Conservation (phyloP, 2,113 vertebrate genomes). For the Ictalurus punctatus region DNA sequence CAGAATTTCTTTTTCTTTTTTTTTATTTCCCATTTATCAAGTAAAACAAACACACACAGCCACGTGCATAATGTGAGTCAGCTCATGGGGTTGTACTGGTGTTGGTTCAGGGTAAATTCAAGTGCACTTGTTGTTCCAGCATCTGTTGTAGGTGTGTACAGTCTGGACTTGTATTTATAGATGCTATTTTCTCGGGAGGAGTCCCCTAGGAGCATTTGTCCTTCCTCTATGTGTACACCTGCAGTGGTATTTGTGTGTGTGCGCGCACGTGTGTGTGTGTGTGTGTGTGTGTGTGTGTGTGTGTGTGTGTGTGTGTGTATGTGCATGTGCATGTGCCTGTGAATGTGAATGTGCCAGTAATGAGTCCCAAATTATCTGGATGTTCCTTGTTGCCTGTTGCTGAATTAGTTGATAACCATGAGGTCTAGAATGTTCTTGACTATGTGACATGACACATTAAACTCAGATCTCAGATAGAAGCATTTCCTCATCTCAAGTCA, state of each 20-base stretch:
- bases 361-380: background rate
- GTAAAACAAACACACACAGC: constrained; percentile 14
- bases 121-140: background rate
- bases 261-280: constrained; percentile 2
- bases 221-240: constrained; percentile 60
- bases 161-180: constrained; percentile 63
- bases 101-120: background rate
- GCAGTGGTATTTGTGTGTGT: constrained; percentile 34
- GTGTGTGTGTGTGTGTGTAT: background rate
- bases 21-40: background rate
- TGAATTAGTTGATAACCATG: background rate
- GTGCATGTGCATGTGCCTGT: background rate
- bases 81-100: background rate
- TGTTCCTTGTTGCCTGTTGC: constrained; percentile 1
- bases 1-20: background rate
- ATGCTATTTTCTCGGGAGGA: constrained; percentile 57
- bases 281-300: background rate
- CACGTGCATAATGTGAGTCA: background rate
- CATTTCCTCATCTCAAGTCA: background rate
- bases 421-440: constrained; percentile 35
- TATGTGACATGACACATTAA: background rate
- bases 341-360: background rate
- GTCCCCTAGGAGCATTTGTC: constrained; percentile 65
- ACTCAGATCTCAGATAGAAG: background rate
- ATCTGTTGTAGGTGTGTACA: constrained; percentile 31